These are phyloP conservation scores for Sinonovacula constricta DNA, from an alignment of 1,140 invertebrate genomes.

Conservation along the genomic window DNA sequence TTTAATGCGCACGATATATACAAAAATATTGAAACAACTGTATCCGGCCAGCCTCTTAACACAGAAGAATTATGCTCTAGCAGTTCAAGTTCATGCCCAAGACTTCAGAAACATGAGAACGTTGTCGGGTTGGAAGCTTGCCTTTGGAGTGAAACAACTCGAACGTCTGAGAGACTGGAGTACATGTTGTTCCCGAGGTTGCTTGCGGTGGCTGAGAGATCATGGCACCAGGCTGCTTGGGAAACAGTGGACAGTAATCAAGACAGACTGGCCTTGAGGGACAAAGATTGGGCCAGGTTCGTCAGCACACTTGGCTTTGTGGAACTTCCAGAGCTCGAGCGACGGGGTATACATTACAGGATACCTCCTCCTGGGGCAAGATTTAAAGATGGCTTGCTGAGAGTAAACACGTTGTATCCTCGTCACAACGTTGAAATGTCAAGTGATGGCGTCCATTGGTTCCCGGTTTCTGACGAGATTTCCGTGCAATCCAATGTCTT, in stretches of 20 bases:
- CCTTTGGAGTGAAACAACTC: constrained; percentile 60
- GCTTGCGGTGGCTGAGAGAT: constrained; percentile 65
- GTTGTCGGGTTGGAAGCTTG: constrained; percentile 55
- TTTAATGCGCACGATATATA: constrained; percentile 65
- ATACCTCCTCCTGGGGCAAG: constrained; percentile 68
- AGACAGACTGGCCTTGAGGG: constrained; percentile 11
- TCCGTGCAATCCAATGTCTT: neutral
- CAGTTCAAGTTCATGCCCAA: neutral
- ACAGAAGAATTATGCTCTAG: constrained; percentile 35
- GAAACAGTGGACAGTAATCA: constrained; percentile 46
- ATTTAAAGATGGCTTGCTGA: neutral
- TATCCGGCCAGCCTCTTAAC: constrained; percentile 49
- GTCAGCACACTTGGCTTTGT: constrained; percentile 68
- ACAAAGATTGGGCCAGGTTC: constrained; percentile 66
- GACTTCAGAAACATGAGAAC: neutral
- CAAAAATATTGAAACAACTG: constrained; percentile 56
- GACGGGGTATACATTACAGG: constrained; percentile 59
- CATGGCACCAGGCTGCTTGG: constrained; percentile 68
- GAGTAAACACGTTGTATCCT: constrained; percentile 18
- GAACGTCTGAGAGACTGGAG: constrained; percentile 51
- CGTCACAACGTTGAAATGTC: neutral
- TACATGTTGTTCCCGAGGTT: constrained; percentile 65
- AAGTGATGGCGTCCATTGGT: neutral
- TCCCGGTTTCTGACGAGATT: neutral
- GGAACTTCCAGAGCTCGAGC: constrained; percentile 68